Base-by-base conservation (phyloP, 2,113 vertebrate species). In the Trogon surrucura region DNA sequence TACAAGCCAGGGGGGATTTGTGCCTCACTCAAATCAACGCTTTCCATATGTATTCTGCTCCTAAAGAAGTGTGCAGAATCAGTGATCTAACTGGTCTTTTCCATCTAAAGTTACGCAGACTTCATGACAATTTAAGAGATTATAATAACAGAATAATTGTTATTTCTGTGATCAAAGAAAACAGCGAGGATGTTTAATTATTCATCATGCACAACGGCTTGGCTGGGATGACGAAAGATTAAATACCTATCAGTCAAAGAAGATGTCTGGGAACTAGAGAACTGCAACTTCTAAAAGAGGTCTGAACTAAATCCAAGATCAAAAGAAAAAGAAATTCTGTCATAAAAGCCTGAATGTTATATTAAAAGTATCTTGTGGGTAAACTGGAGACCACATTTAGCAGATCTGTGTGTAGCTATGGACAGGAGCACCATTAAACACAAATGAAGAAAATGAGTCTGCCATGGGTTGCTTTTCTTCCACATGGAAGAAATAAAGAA, bases 101-200 rank as follows among this genome's bases (percentile, higher is more conserved):
- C 86, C n/a, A 47, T 56, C 26, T 56, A 81, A 41, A 88, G 34
- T 50, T 50, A 79, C 16, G 29, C 18, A 91, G 85, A 74, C 15
- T 21, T 69, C 62, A 65, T 58, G 74, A 93, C n/a, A 93, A 80
- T 27, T 45, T 65, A 51, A 67, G 56, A 75, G 83, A 92, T 92
- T 66, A 74, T 48, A 88, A 16, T 22, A 96, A 91, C 23, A 79
- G 51, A 85, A 53, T 56, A 85, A 88, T 80, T 85, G 80, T 96
- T 95, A 79, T 65, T 94, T 85, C 78, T 58, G 26, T 92, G 84
- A 96, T 96, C 88, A 96, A 96, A 96, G 93, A 84, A 92, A 95
- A 82, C 53, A 69, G 34, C 16, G 66, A 8, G 27, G 19, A 90
- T 64, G 34, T 96, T 97, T 90, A 91, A 95, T 69, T 93, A 95